Conservation (phyloP, 2,113 vertebrate species). For the zebrafish (Danio rerio) region DNA sequence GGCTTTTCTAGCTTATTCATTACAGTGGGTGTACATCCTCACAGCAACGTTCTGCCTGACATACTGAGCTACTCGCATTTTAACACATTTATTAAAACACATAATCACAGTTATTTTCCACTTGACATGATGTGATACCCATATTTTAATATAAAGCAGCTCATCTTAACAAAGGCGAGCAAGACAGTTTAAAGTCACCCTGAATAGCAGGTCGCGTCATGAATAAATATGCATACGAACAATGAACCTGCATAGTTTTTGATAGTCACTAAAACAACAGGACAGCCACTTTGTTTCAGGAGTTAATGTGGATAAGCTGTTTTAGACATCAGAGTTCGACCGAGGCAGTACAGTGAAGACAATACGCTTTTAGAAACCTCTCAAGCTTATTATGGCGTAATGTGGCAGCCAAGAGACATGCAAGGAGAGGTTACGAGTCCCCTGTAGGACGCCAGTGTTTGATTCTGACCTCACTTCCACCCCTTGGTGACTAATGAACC, state of each 20-base stretch:
- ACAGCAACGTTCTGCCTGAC: background rate
- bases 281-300: background rate
- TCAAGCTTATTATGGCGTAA: conserved; percentile 17
- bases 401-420: background rate
- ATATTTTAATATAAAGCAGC: conserved; percentile 1
- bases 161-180: background rate
- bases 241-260: background rate
- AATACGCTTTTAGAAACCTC: conserved; percentile 17
- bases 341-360: background rate
- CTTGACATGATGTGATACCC: conserved; percentile 10
- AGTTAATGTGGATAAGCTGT: background rate
- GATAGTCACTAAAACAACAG: background rate
- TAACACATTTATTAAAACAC: conserved; percentile 3
- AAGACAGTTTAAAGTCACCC: background rate
- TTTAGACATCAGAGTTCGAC: background rate
- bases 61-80: background rate
- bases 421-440: conserved; percentile 31
- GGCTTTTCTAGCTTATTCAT: background rate
- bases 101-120: conserved; percentile 24
- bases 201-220: background rate
- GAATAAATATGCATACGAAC: background rate
- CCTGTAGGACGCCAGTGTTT: conserved; percentile 24
- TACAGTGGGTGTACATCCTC: background rate
- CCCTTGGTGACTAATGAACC: conserved; percentile 40
- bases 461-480: conserved; percentile 33